Percentiles rank a stretch among this genome's conserved stretches.
phyloP scores from a whole-genome alignment of 1,140 invertebrate genomes.

The Liolophura sinensis region DNA sequence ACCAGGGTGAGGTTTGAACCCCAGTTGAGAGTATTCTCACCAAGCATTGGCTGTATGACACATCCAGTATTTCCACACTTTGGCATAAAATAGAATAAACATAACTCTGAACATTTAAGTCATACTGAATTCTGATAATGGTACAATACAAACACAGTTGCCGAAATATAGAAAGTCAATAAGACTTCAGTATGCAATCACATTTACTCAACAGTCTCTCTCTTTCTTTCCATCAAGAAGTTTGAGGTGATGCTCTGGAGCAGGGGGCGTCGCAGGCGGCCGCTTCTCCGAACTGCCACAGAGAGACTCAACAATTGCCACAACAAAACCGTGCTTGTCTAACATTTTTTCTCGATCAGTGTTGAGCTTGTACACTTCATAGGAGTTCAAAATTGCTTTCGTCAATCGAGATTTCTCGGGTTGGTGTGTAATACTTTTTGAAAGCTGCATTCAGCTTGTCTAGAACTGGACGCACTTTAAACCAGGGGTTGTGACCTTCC shows the following conservation, averaged over 20 bases:
- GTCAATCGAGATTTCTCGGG: constrained; percentile 16
- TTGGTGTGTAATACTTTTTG: constrained; percentile 11
- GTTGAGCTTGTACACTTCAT: not conserved
- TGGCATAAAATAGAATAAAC: too few relatives aligned
- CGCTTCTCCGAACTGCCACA: not conserved
- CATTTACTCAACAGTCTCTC: constrained; percentile 17
- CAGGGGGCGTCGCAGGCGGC: not conserved
- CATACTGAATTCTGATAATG: too few relatives aligned
- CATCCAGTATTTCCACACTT: too few relatives aligned
- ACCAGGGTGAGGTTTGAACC: too few relatives aligned
- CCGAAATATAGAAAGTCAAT: too few relatives aligned
- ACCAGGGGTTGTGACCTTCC: constrained; percentile 15
- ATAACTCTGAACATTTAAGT: too few relatives aligned
- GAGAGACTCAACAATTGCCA: constrained; percentile 4
- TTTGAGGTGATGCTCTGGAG: not conserved
- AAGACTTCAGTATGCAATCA: too few relatives aligned
- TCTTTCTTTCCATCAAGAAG: constrained; percentile 10
- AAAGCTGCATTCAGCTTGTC: constrained; percentile 10
- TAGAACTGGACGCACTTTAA: constrained; percentile 16
- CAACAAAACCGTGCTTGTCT: constrained; percentile 1
- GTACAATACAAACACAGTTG: too few relatives aligned
- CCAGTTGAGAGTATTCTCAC: too few relatives aligned
- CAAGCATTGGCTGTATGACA: too few relatives aligned
- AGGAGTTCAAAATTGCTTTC: constrained; percentile 14
- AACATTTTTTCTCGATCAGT: not conserved